These are phyloP conservation scores for Trachelus iudaicus DNA, from an alignment of 2,888 invertebrate species.

Conservation along the genomic window DNA sequence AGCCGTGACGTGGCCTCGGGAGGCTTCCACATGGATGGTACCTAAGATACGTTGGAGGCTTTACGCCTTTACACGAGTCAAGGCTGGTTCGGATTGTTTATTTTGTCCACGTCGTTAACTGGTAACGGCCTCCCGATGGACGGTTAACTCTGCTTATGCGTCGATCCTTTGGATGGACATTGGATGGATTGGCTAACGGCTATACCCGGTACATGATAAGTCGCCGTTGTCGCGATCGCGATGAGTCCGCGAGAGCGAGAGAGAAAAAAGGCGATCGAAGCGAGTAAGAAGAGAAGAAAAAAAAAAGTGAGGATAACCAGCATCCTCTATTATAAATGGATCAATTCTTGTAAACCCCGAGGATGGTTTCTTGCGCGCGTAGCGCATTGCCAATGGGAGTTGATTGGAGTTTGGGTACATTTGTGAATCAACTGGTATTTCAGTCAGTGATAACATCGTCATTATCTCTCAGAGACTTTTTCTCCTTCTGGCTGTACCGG, in stretches of 20 bases:
- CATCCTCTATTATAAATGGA: neutral
- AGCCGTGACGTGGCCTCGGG: neutral
- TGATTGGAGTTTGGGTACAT: neutral
- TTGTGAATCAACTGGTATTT: neutral
- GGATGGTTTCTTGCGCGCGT: neutral
- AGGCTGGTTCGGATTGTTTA: neutral
- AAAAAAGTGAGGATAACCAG: neutral
- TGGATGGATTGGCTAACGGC: neutral
- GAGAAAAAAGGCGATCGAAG: neutral
- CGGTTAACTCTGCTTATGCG: constrained; percentile 1
- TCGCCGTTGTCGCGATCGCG: neutral
- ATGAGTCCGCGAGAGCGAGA: neutral
- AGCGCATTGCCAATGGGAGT: neutral
- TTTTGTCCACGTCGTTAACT: constrained; percentile 23
- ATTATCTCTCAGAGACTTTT: neutral
- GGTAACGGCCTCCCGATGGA: constrained; percentile 19
- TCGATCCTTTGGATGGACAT: neutral
- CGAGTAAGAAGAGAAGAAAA: neutral
- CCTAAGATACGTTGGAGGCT: neutral
- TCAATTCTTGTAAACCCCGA: neutral
- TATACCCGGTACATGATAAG: neutral
- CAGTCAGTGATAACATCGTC: neutral
- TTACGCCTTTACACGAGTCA: neutral
- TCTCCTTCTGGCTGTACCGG: neutral
- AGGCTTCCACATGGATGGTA: neutral